A percentile compares a stretch with the other conserved stretches of the same genome.
These are phyloP conservation scores for Sphaerodactylus townsendi DNA, from an alignment of 2,113 vertebrate genomes.

Conservation along the genomic window DNA sequence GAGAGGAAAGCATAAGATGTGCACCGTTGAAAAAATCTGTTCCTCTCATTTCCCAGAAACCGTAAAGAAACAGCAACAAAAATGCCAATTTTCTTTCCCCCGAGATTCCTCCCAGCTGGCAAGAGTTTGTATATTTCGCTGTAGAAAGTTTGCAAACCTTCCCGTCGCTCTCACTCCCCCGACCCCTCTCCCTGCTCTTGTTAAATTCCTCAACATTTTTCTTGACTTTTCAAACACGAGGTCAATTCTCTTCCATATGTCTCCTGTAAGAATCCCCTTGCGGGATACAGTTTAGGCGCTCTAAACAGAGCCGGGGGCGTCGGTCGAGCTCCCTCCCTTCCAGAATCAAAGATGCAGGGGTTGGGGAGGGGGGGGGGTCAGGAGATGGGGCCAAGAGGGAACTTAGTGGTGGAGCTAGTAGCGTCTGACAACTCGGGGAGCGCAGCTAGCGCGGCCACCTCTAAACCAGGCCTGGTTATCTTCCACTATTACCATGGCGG, in stretches of 20 bases:
- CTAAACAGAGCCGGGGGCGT: neutral
- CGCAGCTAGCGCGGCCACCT: neutral
- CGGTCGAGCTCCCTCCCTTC: neutral
- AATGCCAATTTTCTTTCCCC: neutral
- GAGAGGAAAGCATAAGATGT: neutral
- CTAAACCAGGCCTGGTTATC: too few relatives aligned
- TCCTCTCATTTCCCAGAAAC: conserved; percentile 22
- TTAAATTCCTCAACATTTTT: neutral
- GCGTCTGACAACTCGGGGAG: neutral
- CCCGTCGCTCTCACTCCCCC: neutral
- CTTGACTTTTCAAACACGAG: neutral
- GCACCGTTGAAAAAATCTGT: conserved; percentile 17
- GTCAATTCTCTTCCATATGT: conserved; percentile 1
- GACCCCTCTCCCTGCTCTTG: neutral
- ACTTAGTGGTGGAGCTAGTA: neutral
- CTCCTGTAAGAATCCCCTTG: conserved; percentile 13
- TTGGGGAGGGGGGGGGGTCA: neutral
- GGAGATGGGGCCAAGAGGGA: too few relatives aligned
- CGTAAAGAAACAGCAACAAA: neutral
- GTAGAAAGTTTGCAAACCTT: conserved; percentile 4
- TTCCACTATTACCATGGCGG: too few relatives aligned
- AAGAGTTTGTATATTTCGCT: neutral
- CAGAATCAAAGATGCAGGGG: neutral
- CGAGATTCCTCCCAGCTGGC: neutral
- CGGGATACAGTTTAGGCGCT: neutral